phyloP scores from a whole-genome alignment of 2,888 invertebrate genomes.

The Trachelus troglodyta region DNA sequence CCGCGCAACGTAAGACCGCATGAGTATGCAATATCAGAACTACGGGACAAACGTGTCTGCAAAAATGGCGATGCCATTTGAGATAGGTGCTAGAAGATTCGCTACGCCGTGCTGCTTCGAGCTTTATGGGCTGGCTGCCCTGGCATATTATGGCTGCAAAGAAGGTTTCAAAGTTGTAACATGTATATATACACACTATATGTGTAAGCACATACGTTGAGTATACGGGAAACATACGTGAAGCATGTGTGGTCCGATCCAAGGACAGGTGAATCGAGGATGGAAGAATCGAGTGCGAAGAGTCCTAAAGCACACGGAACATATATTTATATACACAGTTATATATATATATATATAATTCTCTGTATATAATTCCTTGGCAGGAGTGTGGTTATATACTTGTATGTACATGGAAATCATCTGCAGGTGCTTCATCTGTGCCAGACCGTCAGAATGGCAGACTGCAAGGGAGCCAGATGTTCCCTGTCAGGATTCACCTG shows the following conservation, averaged over 20 bases:
- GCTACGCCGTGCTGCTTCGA: slow-evolving; percentile 35
- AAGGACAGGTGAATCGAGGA: slow-evolving; percentile 3
- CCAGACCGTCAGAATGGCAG: neutral
- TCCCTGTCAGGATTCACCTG: neutral
- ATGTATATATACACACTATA: neutral
- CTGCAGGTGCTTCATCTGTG: neutral
- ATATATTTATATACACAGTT: neutral
- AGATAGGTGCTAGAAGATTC: slow-evolving; percentile 43
- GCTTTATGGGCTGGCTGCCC: neutral
- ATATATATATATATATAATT: neutral
- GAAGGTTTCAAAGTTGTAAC: neutral
- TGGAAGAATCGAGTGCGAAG: neutral
- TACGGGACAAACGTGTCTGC: slow-evolving; percentile 44
- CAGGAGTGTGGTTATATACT: neutral
- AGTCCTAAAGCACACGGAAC: neutral
- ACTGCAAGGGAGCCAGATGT: neutral
- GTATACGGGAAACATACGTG: neutral
- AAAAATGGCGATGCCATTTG: slow-evolving; percentile 54
- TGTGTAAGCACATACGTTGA: neutral
- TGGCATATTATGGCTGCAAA: neutral
- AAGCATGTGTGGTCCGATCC: slow-evolving; percentile 1
- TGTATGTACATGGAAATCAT: neutral
- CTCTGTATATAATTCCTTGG: neutral
- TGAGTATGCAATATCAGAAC: slow-evolving; percentile 37
- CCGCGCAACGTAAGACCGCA: slow-evolving; percentile 25